These are phyloP conservation scores for Cantharis rufa DNA, from an alignment of 2,888 invertebrate genomes.

Conservation along the genomic window DNA sequence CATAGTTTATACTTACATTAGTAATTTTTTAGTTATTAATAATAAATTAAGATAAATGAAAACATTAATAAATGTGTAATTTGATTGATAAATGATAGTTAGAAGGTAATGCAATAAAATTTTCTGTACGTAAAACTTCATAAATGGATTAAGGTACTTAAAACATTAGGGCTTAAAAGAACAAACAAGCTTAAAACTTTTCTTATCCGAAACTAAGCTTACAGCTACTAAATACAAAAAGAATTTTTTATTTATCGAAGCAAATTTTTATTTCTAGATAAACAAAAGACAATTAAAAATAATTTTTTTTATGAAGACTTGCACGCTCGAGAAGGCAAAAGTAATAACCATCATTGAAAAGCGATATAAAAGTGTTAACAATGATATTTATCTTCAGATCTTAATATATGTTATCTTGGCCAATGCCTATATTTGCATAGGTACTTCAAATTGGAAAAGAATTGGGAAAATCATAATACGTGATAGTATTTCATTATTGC, in stretches of 20 bases:
- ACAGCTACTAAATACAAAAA: neutral
- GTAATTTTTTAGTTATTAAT: slow-evolving; percentile 9
- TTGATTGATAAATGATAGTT: slow-evolving; percentile 34
- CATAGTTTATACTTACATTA: neutral
- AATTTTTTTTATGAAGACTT: too few relatives aligned
- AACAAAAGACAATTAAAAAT: neutral
- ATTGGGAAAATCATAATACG: too few relatives aligned
- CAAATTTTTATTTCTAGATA: neutral
- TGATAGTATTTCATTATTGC: too few relatives aligned
- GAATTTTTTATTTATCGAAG: neutral
- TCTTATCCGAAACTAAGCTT: neutral
- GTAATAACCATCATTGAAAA: too few relatives aligned
- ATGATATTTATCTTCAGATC: too few relatives aligned
- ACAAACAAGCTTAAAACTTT: slow-evolving; percentile 13
- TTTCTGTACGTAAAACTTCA: slow-evolving; percentile 25
- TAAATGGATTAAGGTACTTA: slow-evolving; percentile 31
- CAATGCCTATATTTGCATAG: too few relatives aligned
- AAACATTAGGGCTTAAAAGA: slow-evolving; percentile 21
- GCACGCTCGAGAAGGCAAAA: too few relatives aligned
- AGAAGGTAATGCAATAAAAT: slow-evolving; percentile 28
- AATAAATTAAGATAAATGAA: slow-evolving; percentile 36
- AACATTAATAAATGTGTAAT: slow-evolving; percentile 29
- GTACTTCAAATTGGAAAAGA: too few relatives aligned
- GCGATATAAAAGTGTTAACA: too few relatives aligned
- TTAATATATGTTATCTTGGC: too few relatives aligned